Conservation (phyloP, 2,888 invertebrate genomes). For the Operophtera brumata region DNA sequence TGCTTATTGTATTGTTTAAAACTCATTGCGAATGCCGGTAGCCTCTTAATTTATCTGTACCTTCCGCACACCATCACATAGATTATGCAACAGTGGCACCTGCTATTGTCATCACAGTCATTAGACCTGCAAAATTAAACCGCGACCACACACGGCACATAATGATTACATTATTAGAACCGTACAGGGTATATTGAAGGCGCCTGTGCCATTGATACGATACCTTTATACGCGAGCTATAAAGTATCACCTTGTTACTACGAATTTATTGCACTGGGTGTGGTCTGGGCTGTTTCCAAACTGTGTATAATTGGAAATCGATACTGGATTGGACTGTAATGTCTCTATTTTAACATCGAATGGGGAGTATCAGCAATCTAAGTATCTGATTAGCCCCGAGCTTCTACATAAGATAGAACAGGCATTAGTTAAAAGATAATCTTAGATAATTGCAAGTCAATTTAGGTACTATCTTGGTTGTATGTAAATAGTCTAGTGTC, state of each 20-base stretch:
- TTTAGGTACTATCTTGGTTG: too few species aligned
- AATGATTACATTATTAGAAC: slow-evolving; percentile 31
- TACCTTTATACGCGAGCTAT: slow-evolving; percentile 28
- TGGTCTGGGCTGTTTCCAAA: slow-evolving; percentile 32
- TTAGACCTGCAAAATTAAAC: slow-evolving; percentile 45
- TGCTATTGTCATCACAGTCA: slow-evolving; percentile 55
- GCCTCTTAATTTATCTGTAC: slow-evolving; percentile 54
- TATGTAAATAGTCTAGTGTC: too few species aligned
- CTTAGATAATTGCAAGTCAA: too few species aligned
- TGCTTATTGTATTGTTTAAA: slow-evolving; percentile 48
- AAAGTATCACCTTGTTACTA: slow-evolving; percentile 30
- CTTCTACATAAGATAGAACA: not conserved
- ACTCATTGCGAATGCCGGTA: slow-evolving; percentile 50
- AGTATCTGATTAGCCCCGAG: slow-evolving; percentile 3
- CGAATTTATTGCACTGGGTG: slow-evolving; percentile 33
- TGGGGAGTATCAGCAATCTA: not conserved
- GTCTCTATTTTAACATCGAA: slow-evolving; percentile 1
- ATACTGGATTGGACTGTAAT: slow-evolving; percentile 25
- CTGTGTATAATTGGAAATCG: slow-evolving; percentile 30
- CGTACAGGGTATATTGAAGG: slow-evolving; percentile 32
- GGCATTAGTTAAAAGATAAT: not conserved
- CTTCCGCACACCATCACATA: slow-evolving; percentile 41
- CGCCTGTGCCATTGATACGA: slow-evolving; percentile 25
- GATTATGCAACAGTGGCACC: slow-evolving; percentile 27
- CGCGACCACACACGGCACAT: slow-evolving; percentile 26